phyloP scores from a whole-genome alignment of 2,113 vertebrate genomes.

The Empidonax traillii region DNA sequence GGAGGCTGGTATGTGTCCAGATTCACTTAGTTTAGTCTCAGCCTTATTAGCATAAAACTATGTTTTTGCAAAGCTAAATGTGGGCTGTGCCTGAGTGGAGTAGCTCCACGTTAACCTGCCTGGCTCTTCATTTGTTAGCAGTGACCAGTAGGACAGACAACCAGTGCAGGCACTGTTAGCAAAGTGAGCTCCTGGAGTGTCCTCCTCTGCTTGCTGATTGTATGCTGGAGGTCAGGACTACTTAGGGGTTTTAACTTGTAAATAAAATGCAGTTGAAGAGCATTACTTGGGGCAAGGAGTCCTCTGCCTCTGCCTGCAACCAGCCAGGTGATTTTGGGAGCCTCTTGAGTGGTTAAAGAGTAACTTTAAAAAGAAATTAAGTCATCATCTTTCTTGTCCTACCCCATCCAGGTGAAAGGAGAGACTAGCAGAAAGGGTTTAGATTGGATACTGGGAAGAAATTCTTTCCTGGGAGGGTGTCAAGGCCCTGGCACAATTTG shows the following conservation, averaged over 20 bases:
- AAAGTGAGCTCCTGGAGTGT: neutral
- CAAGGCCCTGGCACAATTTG: neutral
- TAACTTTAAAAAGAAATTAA: neutral
- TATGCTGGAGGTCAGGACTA: neutral
- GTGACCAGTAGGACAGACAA: neutral
- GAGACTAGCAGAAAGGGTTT: neutral
- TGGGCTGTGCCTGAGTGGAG: neutral
- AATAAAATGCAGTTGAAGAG: neutral
- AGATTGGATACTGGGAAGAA: neutral
- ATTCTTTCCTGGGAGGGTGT: neutral
- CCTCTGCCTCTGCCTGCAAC: neutral
- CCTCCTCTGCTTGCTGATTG: neutral
- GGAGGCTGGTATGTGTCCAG: neutral
- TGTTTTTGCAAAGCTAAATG: neutral
- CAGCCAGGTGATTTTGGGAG: neutral
- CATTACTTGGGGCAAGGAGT: neutral
- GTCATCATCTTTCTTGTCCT: neutral
- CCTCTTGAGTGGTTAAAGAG: neutral
- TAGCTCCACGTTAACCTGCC: neutral
- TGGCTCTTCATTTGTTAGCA: neutral
- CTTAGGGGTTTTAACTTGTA: neutral
- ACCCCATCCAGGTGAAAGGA: neutral
- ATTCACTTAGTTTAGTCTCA: neutral
- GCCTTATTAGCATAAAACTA: neutral
- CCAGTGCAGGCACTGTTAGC: neutral